Base-by-base conservation (phyloP, 1,140 invertebrate genomes). In the Brachionus asplanchnoidis region DNA sequence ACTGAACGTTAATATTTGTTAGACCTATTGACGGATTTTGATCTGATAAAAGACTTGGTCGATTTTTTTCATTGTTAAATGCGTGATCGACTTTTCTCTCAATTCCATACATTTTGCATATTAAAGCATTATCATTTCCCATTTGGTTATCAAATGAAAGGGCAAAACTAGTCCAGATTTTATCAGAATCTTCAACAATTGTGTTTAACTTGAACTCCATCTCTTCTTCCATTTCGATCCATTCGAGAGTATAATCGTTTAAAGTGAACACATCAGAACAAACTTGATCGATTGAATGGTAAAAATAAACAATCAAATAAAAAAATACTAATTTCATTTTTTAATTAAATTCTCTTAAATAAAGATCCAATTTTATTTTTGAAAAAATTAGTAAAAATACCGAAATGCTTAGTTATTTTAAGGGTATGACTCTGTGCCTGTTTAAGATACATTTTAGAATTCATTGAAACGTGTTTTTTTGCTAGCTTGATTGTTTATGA, bases 121-220 rank as follows among this genome's bases (percentile, higher is more conserved):
- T 42, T 42, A 46, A 11, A 7, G 17, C 73, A 46, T 77, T 50
- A 77, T 77, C 40, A 46, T 82, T 32, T 26, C 53, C 79, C 79
- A 82, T 82, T n/a, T 28, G 17, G 17, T 12, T 6, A 14, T 82
- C 79, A 12, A 14, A 44, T 20, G 79, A 82, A 0, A 82, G 60
- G 23, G 79, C 79, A 44, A 82, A 82, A 82, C 32, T 44, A 7
- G 79, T 12, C 79, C 79, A 82, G 2, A 60, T 9, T 8, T 82
- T 60, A 12, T 26, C 26, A 8, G 32, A 17, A 0, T 32, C 17
- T 11, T 36, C 9, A 4, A 82, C 79, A 12, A 23, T 36, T 6
- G 79, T 82, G 7, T 9, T 65, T 60, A 82, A 82, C 20, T 23
- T 42, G 36, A 82, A 82, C 20, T 82, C 53, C 2, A 82, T 46